These are phyloP conservation scores for Mythimna loreyi DNA, from an alignment of 2,888 invertebrate species.

Conservation along the genomic window DNA sequence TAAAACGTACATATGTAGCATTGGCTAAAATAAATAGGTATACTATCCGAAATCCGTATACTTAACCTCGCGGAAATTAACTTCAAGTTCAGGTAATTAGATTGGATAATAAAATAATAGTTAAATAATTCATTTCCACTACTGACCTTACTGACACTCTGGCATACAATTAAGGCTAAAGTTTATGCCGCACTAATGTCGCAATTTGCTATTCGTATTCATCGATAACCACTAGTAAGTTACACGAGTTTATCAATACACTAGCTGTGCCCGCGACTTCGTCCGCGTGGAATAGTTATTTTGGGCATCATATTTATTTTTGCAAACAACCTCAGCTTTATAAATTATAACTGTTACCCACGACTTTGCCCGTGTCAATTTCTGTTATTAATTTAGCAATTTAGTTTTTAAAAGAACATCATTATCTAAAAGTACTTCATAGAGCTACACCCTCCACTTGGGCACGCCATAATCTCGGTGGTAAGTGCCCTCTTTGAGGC, in stretches of 20 bases:
- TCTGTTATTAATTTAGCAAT: too few species aligned
- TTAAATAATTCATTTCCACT: conserved; percentile 26
- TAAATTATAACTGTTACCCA: too few species aligned
- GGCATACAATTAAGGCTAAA: conserved; percentile 33
- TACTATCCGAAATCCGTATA: conserved; percentile 8
- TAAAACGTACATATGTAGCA: neutral
- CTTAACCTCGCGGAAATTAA: conserved; percentile 17
- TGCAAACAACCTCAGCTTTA: too few species aligned
- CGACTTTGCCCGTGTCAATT: too few species aligned
- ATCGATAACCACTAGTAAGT: neutral
- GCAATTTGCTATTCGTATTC: conserved; percentile 1
- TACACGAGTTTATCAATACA: conserved; percentile 12
- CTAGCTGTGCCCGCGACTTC: too few species aligned
- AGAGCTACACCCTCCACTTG: too few species aligned
- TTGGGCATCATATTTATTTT: too few species aligned
- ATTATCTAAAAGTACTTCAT: too few species aligned
- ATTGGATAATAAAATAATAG: conserved; percentile 29
- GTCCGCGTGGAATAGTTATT: too few species aligned
- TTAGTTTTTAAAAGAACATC: too few species aligned
- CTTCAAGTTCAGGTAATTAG: conserved; percentile 39
- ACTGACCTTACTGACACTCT: conserved; percentile 23
- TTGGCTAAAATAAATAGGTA: neutral
- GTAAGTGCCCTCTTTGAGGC: too few species aligned
- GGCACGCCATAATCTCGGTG: too few species aligned
- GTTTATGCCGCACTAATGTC: conserved; percentile 7